These are phyloP conservation scores for Brachypodius melanocephalos DNA, from an alignment of 2,113 vertebrate species.

Conservation along the genomic window DNA sequence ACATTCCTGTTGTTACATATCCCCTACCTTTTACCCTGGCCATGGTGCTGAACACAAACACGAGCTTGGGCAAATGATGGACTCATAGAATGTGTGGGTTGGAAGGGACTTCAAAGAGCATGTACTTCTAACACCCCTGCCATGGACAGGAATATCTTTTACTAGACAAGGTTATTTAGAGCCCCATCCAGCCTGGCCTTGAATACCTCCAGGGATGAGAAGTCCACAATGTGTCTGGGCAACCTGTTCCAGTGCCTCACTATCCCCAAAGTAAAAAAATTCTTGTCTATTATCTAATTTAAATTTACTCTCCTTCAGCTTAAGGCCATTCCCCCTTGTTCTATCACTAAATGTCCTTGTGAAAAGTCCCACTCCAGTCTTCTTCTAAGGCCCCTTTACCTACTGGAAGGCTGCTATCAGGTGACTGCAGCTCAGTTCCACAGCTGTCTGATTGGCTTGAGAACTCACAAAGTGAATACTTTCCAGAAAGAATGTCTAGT, in stretches of 20 bases:
- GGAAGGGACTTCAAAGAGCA: background rate
- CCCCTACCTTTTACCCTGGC: background rate
- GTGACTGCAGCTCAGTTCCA: background rate
- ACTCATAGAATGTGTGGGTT: background rate
- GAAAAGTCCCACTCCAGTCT: background rate
- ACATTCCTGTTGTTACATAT: accelerated
- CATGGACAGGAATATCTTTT: background rate
- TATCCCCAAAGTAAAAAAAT: background rate
- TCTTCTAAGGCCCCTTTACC: background rate
- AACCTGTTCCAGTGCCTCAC: background rate
- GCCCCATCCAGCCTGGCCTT: background rate
- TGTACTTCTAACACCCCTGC: background rate
- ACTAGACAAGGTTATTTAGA: background rate
- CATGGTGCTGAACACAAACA: conserved; percentile 43
- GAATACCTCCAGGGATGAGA: background rate
- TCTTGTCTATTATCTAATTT: background rate
- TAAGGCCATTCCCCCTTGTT: background rate
- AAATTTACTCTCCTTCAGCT: background rate
- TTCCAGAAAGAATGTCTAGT: background rate
- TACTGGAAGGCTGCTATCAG: background rate
- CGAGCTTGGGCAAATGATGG: accelerated
- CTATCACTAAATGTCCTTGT: background rate
- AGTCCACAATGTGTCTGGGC: background rate
- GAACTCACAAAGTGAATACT: background rate
- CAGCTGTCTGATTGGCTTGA: background rate